These are phyloP conservation scores for Paramisgurnus dabryanus DNA, from an alignment of 2,113 vertebrate genomes.

Conservation along the genomic window DNA sequence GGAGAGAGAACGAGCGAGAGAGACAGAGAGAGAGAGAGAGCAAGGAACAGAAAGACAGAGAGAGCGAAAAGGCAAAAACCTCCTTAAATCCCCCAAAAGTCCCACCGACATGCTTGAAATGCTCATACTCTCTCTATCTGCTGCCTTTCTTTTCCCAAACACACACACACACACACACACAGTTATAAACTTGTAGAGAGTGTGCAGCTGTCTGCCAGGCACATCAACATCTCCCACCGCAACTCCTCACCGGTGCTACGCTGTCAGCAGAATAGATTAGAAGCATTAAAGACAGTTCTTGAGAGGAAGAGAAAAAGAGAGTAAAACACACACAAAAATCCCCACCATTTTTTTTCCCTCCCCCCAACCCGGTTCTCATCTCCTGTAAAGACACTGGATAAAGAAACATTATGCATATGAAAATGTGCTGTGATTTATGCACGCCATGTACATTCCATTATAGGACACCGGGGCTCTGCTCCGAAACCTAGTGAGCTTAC, in stretches of 20 bases:
- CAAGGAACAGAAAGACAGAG: constrained; percentile 21
- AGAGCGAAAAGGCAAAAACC: constrained; percentile 59
- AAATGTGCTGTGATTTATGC: constrained; percentile 99
- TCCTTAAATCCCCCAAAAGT: constrained; percentile 66
- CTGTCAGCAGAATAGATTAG: constrained; percentile 95
- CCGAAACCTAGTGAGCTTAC: constrained; percentile 8
- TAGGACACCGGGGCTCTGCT: constrained; percentile 93
- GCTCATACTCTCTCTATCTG: constrained; percentile 40
- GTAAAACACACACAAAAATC: constrained; percentile 58
- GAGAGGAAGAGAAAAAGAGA: constrained; percentile 55
- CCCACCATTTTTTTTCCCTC: constrained; percentile 44
- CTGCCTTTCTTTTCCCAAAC: constrained; percentile 53
- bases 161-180: constrained; percentile 31
- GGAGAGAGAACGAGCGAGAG: constrained; percentile 75
- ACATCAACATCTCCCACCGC: constrained; percentile 90
- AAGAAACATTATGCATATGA: constrained; percentile 99
- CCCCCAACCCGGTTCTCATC: constrained; percentile 61
- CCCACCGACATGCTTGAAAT: constrained; percentile 57
- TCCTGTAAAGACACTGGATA: constrained; percentile 83
- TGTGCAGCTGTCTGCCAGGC: constrained; percentile 88
- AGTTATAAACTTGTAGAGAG: constrained; percentile 37
- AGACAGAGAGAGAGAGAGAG: constrained; percentile 77
- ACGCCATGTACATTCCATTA: constrained; percentile 99
- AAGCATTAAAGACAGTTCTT: constrained; percentile 92
- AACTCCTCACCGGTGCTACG: constrained; percentile 75